Evolutionary conservation across 2,888 invertebrate genomes (phyloP), one percentile per base, ranked within the genome.

Genomic region (Urechis unicinctus): DNA sequence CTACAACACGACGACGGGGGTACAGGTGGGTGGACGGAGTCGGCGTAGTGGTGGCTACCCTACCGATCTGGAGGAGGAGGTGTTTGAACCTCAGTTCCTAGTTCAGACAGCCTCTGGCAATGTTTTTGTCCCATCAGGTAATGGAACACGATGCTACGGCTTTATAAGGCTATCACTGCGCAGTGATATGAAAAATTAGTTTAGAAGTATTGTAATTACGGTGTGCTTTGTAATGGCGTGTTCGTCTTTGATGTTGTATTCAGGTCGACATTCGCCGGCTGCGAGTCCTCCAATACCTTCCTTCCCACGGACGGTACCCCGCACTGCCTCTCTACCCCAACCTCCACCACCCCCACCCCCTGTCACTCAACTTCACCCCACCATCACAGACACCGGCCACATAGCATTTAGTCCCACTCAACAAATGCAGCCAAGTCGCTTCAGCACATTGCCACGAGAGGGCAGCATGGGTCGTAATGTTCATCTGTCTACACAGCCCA

Each of bases 21-120:
- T 42, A 22, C 48, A 36, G 28, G 58, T 24, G 17, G 26, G 9
- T 44, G 54, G 30, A 26, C 49, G 30, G 9, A 28, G 45, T 21
- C 42, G 53, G n/a, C 53, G 56, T 3, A 49, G 53, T 66, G 54
- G 66, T 59, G 59, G 50, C 56, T 67, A 69, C 61, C 67, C 66
- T 9, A 71, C 71, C 31, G 68, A 68, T 25, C n/a, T n/a, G n/a
- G n/a, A n/a, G n/a, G 73, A 72, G 53, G 64, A 64, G 51, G 72
- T 72, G 30, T 67, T 66, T 61, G 71, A 71, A 63, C 70, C 69
- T 42, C 72, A 72, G 56, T 72, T 69, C 61, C 62, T 74, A 59
- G 69, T 70, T 52, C 73, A 73, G 60, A 70, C 70, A 17, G 57
- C 69, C 49, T 66, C 67, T 52, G 71, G 72, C 50, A 72, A 63